Evolutionary conservation across 1,140 invertebrate genomes (phyloP), one percentile per base, ranked within the genome.

Genomic region (Drosophila aff.): DNA sequence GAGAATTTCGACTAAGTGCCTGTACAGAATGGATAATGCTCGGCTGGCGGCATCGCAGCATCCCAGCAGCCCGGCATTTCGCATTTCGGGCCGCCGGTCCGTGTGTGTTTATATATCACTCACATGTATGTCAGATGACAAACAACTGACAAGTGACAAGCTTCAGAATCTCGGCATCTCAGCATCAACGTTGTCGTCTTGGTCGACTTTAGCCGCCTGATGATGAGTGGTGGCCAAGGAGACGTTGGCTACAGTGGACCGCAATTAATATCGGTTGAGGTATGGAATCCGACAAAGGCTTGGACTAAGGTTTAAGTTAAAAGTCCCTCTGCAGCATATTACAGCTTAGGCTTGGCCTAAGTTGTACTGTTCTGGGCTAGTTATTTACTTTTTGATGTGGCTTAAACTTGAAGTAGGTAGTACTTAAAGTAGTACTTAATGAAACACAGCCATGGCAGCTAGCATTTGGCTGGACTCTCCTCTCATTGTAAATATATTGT

Each of bases 111-210:
- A 90, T 90, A 89, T 90, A 89, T 89, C 85, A 89, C 85, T 90
- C 86, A 82, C 82, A 85, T 90, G 76, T 85, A 85, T 90, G 85
- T 90, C 85, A 85, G 79, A 91, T 90, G 85, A 90, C 86, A 90
- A 90, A 91, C 85, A 90, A 90, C 86, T 90, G 85, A 90, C 85
- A 90, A 90, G 85, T 90, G 86, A 90, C 85, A 90, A 90, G 85
- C 79, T 82, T 89, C 81, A 90, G 81, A 82, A 67, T 71, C 67
- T 68, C 64, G 13, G 64, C 49, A 67, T 68, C 65, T 79, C 77
- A 57, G 81, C 84, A 69, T 78, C 78, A 53, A 53, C 78, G 63
- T 62, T 49, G 64, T 76, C 65, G 23, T 49, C 50, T 73, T 73
- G 69, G 53, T 52, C 53, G 69, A 72, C 46, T 73, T 72, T 73